Base-by-base conservation (phyloP, 1,140 invertebrate species). In the Pseudomyrmex dendroicus region DNA sequence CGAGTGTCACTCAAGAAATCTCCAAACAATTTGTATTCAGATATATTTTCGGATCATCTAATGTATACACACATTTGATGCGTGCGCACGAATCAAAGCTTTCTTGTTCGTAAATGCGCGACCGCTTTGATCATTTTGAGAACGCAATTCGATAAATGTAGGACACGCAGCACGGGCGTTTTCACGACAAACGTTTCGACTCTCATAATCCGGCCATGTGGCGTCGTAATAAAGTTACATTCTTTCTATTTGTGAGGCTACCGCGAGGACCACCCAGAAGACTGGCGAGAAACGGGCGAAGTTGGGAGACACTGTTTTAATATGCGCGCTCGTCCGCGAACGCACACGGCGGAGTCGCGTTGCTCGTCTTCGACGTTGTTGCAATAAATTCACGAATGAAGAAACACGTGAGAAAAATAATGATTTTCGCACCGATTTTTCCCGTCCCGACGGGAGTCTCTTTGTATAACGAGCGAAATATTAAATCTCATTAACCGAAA, bases 261-360 rank as follows among this genome's bases (percentile, higher is more conserved):
- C 62, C 67, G 66, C 62, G 62, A 7, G 4, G 62, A 77, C 74
- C 74, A 77, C 62, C 74, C 74, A 77, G 62, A 56, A 77, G 25
- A 67, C 54, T 48, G 74, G 10, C 50, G 50, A 63, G 56, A 67
- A 15, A 17, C 3, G n/a, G 35, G 8, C 56, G 13, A 62, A 64
- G 62, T 77, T 77, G 73, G 62, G 74, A 77, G 62, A 77, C 74
- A 77, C 74, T 77, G 62, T 67, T 77, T 77, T 77, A 77, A 77
- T 77, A 77, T 35, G 13, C 22, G 61, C 61, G 13, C 35, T n/a
- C 44, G 25, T 57, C 2, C 22, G 57, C 73, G 73, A 20, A n/a
- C 2, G 2, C 61, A 50, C 25, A 44, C 62, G 25, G 7, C 46
- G 17, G 46, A 15, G 20, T n/a, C 17, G 52, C 22, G 35, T 35